A percentile compares a stretch with the other conserved stretches of the same genome.
These are phyloP conservation scores for Cyanoramphus novaezelandiae DNA, from an alignment of 2,113 vertebrate species.

Conservation along the genomic window DNA sequence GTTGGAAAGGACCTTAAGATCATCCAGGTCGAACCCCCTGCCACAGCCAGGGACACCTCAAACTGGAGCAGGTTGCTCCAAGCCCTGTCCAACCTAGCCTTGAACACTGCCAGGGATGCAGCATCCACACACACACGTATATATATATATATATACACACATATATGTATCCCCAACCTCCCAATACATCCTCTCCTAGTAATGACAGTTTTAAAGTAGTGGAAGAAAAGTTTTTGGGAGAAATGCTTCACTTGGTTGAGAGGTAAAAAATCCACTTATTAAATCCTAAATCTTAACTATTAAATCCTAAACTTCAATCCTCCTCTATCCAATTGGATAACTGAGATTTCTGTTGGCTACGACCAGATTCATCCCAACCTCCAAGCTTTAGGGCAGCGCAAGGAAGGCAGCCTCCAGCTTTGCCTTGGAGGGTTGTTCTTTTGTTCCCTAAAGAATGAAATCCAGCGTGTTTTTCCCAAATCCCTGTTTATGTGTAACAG, in stretches of 20 bases:
- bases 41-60: neutral
- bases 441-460: neutral
- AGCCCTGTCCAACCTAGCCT: neutral
- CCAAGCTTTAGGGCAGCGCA: neutral
- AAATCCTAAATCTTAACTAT: neutral
- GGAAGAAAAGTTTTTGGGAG: neutral
- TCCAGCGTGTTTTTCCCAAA: neutral
- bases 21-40: no score
- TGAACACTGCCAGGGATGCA: neutral
- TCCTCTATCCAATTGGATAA: fast-evolving
- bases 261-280: neutral
- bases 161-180: neutral
- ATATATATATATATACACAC: no score
- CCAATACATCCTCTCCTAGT: neutral
- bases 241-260: neutral
- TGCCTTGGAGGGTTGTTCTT: no score
- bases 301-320: neutral
- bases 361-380: no score
- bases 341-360: fast-evolving
- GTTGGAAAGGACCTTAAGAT: no score
- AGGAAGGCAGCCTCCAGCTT: neutral
- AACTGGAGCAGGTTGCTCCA: neutral
- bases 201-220: fast-evolving
- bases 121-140: neutral
- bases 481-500: neutral